Evolutionary conservation across 1,140 invertebrate genomes (phyloP).

Genomic region (Octopus sinensis): DNA sequence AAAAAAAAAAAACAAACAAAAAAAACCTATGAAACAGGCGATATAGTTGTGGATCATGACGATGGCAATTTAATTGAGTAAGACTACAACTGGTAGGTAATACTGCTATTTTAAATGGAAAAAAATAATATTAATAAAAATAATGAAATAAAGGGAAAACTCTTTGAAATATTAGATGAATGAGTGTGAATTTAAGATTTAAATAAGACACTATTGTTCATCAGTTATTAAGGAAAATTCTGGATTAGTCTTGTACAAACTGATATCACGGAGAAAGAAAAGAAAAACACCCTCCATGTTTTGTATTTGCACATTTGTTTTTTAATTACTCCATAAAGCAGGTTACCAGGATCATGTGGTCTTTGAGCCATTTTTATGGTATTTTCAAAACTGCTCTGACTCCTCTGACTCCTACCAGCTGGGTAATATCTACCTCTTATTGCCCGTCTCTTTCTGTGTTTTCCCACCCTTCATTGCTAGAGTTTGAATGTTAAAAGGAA

Average conservation of each 20-base stretch:
- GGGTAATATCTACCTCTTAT: too few relatives aligned
- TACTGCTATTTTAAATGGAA: slow-evolving; percentile 4
- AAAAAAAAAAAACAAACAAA: not conserved
- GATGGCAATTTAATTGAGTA: not conserved
- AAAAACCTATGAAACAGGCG: not conserved
- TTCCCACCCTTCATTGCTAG: too few relatives aligned
- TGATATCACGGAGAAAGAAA: not conserved
- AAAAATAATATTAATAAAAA: not conserved
- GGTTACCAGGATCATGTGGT: not conserved
- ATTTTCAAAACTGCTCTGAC: too few relatives aligned
- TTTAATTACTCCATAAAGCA: not conserved
- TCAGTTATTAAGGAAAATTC: not conserved
- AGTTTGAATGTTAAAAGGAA: too few relatives aligned
- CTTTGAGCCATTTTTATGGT: too few relatives aligned
- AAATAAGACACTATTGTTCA: not conserved
- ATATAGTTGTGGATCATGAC: not conserved
- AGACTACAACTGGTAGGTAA: slow-evolving; percentile 9
- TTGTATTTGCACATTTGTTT: slow-evolving; percentile 9
- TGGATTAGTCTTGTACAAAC: slow-evolving; percentile 9
- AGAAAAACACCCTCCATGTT: not conserved
- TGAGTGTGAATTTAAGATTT: not conserved
- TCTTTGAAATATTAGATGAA: not conserved
- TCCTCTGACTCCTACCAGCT: too few relatives aligned
- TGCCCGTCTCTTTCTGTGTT: too few relatives aligned
- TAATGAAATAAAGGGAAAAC: not conserved